phyloP scores from a whole-genome alignment of 2,797 vertebrate genomes.

The Tenualosa ilisha region DNA sequence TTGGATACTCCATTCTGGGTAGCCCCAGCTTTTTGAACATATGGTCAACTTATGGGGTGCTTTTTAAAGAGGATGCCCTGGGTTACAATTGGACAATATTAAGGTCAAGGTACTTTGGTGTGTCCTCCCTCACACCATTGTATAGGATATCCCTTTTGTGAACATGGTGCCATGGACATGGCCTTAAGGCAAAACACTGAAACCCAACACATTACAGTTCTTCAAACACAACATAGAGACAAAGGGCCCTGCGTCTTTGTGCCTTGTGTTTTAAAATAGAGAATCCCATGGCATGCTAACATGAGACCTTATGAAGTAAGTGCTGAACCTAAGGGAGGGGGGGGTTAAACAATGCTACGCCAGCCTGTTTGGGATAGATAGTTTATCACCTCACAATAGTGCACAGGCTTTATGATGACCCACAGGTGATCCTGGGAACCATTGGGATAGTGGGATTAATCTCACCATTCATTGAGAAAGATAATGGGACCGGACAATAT shows the following conservation, averaged over 20 bases:
- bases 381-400: slow-evolving; percentile 43
- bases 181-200: slow-evolving; percentile 62
- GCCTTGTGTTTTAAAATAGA: slow-evolving; percentile 56
- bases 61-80: slow-evolving; percentile 66
- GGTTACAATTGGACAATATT: slow-evolving; percentile 65
- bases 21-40: slow-evolving; percentile 43
- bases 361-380: slow-evolving; percentile 42
- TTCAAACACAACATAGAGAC: slow-evolving; percentile 53
- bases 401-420: slow-evolving; percentile 43
- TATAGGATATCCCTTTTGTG: slow-evolving; percentile 64
- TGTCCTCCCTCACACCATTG: slow-evolving; percentile 47
- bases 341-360: slow-evolving; percentile 48
- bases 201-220: slow-evolving; percentile 60
- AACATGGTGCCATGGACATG: slow-evolving; percentile 52
- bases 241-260: slow-evolving; percentile 64
- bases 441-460: slow-evolving; percentile 22
- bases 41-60: slow-evolving; percentile 39
- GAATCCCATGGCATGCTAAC: slow-evolving; percentile 51
- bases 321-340: slow-evolving; percentile 37
- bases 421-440: slow-evolving; percentile 47
- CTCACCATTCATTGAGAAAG: slow-evolving; percentile 25
- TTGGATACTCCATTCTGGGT: slow-evolving; percentile 33
- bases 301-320: slow-evolving; percentile 54
- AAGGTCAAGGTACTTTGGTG: slow-evolving; percentile 63
- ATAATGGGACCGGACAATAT: slow-evolving; percentile 19